A percentile compares a stretch with the other conserved stretches of the same genome.
phyloP scores from a whole-genome alignment of 2,797 vertebrate species.

The Enoplosus armatus region DNA sequence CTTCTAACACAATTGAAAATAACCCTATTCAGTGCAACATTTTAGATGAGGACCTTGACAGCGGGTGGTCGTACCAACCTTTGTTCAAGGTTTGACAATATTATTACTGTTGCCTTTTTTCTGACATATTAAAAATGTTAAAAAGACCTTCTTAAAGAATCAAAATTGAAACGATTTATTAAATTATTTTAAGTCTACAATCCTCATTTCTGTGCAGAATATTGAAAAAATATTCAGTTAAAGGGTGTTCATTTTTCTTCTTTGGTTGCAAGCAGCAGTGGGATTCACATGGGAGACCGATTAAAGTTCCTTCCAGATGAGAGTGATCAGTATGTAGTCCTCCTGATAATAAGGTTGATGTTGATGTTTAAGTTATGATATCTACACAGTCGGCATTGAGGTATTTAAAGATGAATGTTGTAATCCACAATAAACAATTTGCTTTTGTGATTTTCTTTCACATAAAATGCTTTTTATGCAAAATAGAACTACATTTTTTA shows the following conservation, averaged over 20 bases:
- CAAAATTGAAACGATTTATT: conserved; percentile 60
- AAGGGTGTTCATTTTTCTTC: neutral
- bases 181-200: conserved; percentile 41
- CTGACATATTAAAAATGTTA: conserved; percentile 42
- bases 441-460: neutral
- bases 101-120: conserved; percentile 18
- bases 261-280: neutral
- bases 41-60: conserved; percentile 39
- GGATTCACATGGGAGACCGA: neutral
- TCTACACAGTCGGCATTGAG: neutral
- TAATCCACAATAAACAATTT: neutral
- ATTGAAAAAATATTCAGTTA: conserved; percentile 17
- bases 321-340: neutral
- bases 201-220: conserved; percentile 21
- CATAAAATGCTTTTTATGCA: neutral
- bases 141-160: conserved; percentile 57
- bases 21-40: conserved; percentile 28
- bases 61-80: conserved; percentile 26
- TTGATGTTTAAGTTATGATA: neutral
- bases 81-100: conserved; percentile 44
- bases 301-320: conserved; percentile 16
- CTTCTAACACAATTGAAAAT: conserved; percentile 37
- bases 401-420: neutral
- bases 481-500: neutral
- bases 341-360: neutral